Conservation (phyloP, 2,113 vertebrate genomes). For the Aegotheles bennettii region DNA sequence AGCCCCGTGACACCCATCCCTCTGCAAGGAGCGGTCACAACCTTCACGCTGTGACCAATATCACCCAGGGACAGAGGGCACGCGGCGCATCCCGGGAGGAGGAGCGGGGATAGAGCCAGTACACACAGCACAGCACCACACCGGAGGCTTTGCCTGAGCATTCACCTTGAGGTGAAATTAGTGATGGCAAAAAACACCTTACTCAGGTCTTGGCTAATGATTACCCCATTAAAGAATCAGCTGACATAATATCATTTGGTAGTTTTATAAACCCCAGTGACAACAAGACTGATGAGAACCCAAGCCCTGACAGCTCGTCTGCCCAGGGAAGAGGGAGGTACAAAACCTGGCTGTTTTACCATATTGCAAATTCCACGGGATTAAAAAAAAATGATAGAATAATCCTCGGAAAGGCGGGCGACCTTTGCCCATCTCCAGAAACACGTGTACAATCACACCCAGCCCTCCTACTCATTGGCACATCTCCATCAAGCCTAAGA, state of each 20-base stretch:
- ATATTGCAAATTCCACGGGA: not conserved
- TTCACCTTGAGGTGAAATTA: constrained; percentile 50
- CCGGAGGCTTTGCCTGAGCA: not conserved
- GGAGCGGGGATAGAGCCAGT: rapidly evolving
- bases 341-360: not conserved
- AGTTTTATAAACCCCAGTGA: constrained; percentile 71
- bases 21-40: not conserved
- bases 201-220: constrained; percentile 51
- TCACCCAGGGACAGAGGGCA: not conserved
- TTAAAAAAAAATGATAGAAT: not conserved
- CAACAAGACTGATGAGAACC: constrained; percentile 69
- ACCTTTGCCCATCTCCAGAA: not conserved
- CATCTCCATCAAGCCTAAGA: not conserved
- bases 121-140: rapidly evolving
- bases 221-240: constrained; percentile 47
- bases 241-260: constrained; percentile 48
- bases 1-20: not conserved
- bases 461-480: not conserved
- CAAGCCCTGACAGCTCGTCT: not conserved
- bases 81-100: rapidly evolving
- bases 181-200: constrained; percentile 5
- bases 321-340: not conserved
- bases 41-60: rapidly evolving
- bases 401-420: rapidly evolving
- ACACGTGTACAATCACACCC: rapidly evolving